Evolutionary conservation across 2,888 invertebrate species (phyloP).

Genomic region (Agrotis exclamationis): DNA sequence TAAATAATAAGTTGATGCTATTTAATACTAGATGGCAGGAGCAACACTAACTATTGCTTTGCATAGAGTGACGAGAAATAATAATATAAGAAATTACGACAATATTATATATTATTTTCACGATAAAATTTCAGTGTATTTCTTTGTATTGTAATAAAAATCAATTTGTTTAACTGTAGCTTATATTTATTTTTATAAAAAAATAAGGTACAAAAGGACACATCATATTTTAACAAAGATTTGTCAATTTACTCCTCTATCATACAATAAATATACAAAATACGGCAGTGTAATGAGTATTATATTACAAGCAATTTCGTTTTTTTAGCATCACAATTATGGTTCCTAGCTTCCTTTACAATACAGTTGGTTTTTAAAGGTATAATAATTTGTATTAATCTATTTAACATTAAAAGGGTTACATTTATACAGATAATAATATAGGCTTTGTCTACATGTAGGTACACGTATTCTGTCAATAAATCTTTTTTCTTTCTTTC

Average conservation of each 20-base stretch:
- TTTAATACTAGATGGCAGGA: slow-evolving; percentile 12
- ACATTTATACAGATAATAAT: slow-evolving; percentile 28
- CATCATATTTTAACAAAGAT: slow-evolving; percentile 67
- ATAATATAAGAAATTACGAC: background rate
- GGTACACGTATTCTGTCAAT: too few species aligned
- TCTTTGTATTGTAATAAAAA: slow-evolving; percentile 30
- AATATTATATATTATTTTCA: background rate
- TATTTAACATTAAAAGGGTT: slow-evolving; percentile 42
- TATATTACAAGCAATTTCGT: slow-evolving; percentile 65
- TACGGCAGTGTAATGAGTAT: slow-evolving; percentile 74
- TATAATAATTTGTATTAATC: slow-evolving; percentile 27
- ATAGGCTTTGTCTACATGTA: slow-evolving; percentile 15
- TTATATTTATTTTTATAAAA: slow-evolving; percentile 76
- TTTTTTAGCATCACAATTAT: slow-evolving; percentile 64
- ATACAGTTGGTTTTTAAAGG: slow-evolving; percentile 23
- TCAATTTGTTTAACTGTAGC: slow-evolving; percentile 49
- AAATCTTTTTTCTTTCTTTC: too few species aligned
- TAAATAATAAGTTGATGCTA: background rate
- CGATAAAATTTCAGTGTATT: background rate
- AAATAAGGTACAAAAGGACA: slow-evolving; percentile 87
- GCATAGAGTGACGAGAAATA: background rate
- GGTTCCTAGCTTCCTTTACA: slow-evolving; percentile 57
- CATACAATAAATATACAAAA: slow-evolving; percentile 70
- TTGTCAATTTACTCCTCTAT: slow-evolving; percentile 62
- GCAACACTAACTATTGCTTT: background rate